Base-by-base conservation (phyloP, 1,140 invertebrate genomes). In the Drosophila ambigua region DNA sequence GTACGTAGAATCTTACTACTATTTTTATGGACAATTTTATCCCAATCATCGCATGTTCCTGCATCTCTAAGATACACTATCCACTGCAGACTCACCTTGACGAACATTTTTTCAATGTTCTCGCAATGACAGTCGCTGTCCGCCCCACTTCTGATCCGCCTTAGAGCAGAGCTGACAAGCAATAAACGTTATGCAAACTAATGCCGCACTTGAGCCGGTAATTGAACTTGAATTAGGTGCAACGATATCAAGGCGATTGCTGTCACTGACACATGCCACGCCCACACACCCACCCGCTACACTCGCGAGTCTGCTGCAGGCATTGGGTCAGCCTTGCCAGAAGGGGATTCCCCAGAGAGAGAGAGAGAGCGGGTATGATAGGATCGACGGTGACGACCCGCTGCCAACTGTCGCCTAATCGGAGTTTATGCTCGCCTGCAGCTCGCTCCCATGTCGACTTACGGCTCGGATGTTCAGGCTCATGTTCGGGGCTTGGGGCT, bases 341-440 rank as follows among this genome's bases (percentile, higher is more conserved):
- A 46, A 54, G 58, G 35, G 60, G 45, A n/a, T 16, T 44, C n/a
- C 13, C 41, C 39, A 49, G 48, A 16, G 16, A 16, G 16, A 16
- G 16, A 16, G 16, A 16, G 16, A 16, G 16, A 49, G 35, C 50
- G 53, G 62, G 45, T 4, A 9, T 35, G 31, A 28, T 28, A 3
- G 31, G 31, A 35, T 4, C 9, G 59, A 53, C 26, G 44, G 48
- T 50, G 77, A 63, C 55, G 78, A 48, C 53, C 71, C 50, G 59
- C 59, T 52, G 67, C 64, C 71, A 67, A 68, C 68, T 87, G 75
- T 83, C 76, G 68, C 76, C 81, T 91, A 91, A 91, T 91, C 90
- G 90, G 79, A 91, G 82, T 90, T 91, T 91, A 91, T 91, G 83
- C 77, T 65, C 77, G 85, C 85, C 89, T 72, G 68, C 67, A 59